Conservation (phyloP, 2,888 invertebrate genomes). For the Linnaemya vulpina region DNA sequence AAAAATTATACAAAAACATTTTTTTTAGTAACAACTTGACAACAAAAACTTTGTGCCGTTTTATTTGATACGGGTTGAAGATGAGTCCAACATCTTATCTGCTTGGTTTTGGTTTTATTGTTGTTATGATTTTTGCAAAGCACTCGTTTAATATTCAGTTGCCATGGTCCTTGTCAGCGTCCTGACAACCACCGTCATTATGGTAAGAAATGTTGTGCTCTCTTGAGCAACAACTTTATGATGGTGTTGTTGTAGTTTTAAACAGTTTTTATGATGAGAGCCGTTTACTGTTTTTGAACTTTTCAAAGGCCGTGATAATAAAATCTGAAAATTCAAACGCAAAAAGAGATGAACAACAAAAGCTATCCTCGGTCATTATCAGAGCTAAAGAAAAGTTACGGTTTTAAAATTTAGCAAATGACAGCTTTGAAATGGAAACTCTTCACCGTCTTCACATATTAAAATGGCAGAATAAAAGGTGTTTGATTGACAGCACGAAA, state of each 20-base stretch:
- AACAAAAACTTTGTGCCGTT: slow-evolving; percentile 21
- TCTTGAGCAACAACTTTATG: slow-evolving; percentile 27
- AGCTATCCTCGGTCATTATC: slow-evolving; percentile 52
- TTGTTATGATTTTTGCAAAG: slow-evolving; percentile 32
- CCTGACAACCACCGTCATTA: neutral
- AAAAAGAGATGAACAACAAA: slow-evolving; percentile 22
- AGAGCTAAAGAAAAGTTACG: slow-evolving; percentile 27
- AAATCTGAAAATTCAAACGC: slow-evolving; percentile 23
- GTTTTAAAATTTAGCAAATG: slow-evolving; percentile 6
- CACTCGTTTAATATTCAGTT: slow-evolving; percentile 13
- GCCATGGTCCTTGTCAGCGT: slow-evolving; percentile 34
- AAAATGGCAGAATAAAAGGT: neutral
- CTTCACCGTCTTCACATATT: slow-evolving; percentile 9
- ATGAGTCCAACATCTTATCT: slow-evolving; percentile 40
- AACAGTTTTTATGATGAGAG: slow-evolving; percentile 26
- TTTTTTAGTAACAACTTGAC: neutral
- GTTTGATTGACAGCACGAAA: slow-evolving; percentile 28
- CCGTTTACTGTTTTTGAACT: slow-evolving; percentile 30
- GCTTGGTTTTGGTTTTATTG: slow-evolving; percentile 18
- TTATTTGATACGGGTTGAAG: slow-evolving; percentile 17
- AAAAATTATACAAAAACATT: too few species aligned
- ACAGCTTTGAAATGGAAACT: slow-evolving; percentile 3
- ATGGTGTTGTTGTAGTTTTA: slow-evolving; percentile 25
- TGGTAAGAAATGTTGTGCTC: neutral
- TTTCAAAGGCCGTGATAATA: slow-evolving; percentile 19